A percentile compares a stretch with the other conserved stretches of the same genome.
These are phyloP conservation scores for Myotis yumanensis DNA, from an alignment of 2,113 vertebrate genomes.

Conservation along the genomic window DNA sequence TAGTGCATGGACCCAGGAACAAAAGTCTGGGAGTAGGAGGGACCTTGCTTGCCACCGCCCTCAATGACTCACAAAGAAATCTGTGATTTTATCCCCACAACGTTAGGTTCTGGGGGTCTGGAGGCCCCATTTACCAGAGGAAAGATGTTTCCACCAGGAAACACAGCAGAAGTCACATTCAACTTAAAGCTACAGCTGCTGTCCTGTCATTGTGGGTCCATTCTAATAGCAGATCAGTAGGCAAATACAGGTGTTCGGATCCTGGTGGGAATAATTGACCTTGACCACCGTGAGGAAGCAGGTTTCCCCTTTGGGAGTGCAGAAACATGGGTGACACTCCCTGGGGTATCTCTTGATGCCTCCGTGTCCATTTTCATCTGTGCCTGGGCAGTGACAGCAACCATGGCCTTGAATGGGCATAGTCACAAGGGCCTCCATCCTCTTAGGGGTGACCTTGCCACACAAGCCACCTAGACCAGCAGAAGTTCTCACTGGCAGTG, in stretches of 20 bases:
- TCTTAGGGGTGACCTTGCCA: background rate
- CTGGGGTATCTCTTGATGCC: background rate
- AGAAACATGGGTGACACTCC: no score
- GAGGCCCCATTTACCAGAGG: background rate
- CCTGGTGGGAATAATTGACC: background rate
- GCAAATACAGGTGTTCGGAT: background rate
- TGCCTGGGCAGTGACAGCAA: background rate
- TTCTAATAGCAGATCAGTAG: background rate
- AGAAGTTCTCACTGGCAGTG: fast-evolving
- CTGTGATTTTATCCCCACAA: fast-evolving
- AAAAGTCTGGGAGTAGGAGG: background rate
- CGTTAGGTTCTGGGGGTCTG: background rate
- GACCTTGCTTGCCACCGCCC: no score
- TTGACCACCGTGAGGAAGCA: background rate
- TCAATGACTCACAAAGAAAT: background rate
- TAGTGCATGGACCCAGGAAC: background rate
- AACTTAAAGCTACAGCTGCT: background rate
- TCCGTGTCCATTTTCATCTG: background rate
- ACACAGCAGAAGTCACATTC: background rate
- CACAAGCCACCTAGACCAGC: background rate
- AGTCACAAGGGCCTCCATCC: background rate
- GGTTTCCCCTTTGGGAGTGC: fast-evolving
- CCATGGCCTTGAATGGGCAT: background rate
- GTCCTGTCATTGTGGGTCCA: background rate
- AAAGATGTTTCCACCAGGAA: background rate